Base-by-base conservation (phyloP, 1,140 invertebrate genomes). In the Diabrotica undecimpunctata region DNA sequence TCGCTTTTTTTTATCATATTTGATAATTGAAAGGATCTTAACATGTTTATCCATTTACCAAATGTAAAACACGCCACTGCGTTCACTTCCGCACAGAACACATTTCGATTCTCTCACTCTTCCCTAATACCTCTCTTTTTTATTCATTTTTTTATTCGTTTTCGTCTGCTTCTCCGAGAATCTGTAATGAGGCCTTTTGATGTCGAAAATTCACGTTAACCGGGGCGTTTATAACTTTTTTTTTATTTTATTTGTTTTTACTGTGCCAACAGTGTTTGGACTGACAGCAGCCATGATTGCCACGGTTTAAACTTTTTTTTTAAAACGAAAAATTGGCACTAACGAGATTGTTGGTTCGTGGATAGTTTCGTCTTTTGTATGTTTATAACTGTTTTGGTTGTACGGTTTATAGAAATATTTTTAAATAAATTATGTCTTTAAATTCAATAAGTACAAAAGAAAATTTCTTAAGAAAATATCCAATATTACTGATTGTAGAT, bases 171-270 rank as follows among this genome's bases (percentile, higher is more conserved):
- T 46, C 41, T 46, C 41, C n/a, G 13, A 36, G 25, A 55, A 55
- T 55, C 54, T 10, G 54, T 55, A 55, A 55, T 55, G 54, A 55
- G 54, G n/a, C 54, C 54, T 55, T 55, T 55, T 55, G 54, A 55
- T 55, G 13, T 36, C n/a, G 41, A 54, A 25, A 54, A 54, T 54
- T 54, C 53, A 25, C 53, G 53, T 12, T 25, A 36, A 36, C 54
- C 13, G 25, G 54, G 12, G 54, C 54, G 13, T 36, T 10, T 14
- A 46, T 46, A 46, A 46, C 41, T 46, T 46, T 46, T 46, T 46
- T 46, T 46, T n/a, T 8, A 10, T 46, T 46, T 46, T 46, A 4
- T n/a, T 46, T n/a, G 41, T 46, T 46, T 46, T 46, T 46, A 4
- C 41, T 46, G n/a, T 46, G n/a, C n/a, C 41, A 46, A 12, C 56